Percentiles rank a stretch among this genome's conserved stretches.
Evolutionary conservation across 2,888 invertebrate species (phyloP).

Genomic region (Cephus pulcher): DNA sequence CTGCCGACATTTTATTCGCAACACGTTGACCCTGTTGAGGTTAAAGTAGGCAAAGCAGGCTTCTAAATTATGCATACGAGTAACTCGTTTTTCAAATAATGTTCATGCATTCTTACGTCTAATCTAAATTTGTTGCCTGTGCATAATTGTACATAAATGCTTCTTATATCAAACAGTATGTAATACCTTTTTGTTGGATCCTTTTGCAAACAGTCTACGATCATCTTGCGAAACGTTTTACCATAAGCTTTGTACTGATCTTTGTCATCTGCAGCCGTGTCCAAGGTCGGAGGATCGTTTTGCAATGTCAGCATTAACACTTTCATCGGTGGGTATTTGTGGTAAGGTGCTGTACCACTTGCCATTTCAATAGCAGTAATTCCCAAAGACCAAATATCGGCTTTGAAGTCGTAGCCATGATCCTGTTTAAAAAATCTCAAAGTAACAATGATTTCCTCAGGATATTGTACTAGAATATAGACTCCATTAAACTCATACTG

Average conservation of each 20-base stretch:
- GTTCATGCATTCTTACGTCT: not conserved
- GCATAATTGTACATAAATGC: not conserved
- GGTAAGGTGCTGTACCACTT: conserved; percentile 97
- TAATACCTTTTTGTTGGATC: conserved; percentile 85
- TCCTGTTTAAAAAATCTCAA: conserved; percentile 70
- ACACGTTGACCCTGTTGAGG: not conserved
- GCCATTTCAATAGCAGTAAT: conserved; percentile 99
- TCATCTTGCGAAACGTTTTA: conserved; percentile 97
- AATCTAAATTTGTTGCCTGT: too few species aligned
- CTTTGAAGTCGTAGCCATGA: conserved; percentile 98
- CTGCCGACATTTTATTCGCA: not conserved
- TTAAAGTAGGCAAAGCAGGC: not conserved
- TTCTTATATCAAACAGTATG: not conserved
- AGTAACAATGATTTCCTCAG: not conserved
- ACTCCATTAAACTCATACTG: not conserved
- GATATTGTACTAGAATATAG: not conserved
- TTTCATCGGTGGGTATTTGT: conserved; percentile 99
- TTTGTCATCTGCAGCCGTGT: conserved; percentile 94
- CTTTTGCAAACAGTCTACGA: conserved; percentile 95
- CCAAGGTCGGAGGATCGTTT: conserved; percentile 97
- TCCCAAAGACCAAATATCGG: conserved; percentile 93
- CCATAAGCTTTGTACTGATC: conserved; percentile 99
- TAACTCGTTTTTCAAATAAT: not conserved
- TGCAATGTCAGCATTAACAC: conserved; percentile 97
- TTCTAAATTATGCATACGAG: not conserved